Conservation (phyloP, 2,113 vertebrate species). For the Petroica traversi region DNA sequence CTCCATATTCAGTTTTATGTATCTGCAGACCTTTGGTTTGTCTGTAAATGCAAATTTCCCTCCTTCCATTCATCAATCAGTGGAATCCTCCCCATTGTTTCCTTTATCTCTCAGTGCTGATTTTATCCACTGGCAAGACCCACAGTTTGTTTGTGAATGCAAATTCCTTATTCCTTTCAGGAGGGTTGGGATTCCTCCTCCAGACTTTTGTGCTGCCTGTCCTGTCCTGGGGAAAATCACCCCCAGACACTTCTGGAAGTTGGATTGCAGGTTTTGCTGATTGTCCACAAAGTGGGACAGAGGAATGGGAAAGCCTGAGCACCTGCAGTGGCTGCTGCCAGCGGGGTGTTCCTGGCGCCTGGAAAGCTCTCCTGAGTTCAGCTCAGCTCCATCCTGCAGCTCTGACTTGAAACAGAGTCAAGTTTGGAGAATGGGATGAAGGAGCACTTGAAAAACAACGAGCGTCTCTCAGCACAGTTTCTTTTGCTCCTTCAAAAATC, state of each 20-base stretch:
- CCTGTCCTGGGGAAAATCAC: not conserved
- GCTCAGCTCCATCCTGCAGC: not conserved
- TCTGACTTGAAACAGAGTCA: not conserved
- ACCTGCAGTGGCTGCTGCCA: not conserved
- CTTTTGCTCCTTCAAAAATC: not conserved
- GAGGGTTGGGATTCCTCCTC: not conserved
- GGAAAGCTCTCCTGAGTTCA: not conserved
- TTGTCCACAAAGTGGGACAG: not conserved
- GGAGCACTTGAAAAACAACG: not conserved
- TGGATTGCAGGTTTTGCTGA: not conserved
- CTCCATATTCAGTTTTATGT: too few species aligned
- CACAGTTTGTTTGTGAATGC: too few species aligned
- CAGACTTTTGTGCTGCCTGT: not conserved
- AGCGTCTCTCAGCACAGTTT: not conserved
- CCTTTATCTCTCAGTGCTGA: too few species aligned
- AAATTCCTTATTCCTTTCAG: too few species aligned
- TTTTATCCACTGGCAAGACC: too few species aligned
- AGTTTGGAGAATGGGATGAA: not conserved
- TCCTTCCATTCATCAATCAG: too few species aligned
- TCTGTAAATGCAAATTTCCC: too few species aligned
- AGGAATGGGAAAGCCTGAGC: not conserved
- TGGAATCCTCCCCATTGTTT: too few species aligned
- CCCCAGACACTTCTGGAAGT: not conserved
- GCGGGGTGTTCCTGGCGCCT: not conserved
- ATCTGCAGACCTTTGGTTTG: too few species aligned